Evolutionary conservation across 2,888 invertebrate genomes (phyloP).

Genomic region (Eupsilia transversa): DNA sequence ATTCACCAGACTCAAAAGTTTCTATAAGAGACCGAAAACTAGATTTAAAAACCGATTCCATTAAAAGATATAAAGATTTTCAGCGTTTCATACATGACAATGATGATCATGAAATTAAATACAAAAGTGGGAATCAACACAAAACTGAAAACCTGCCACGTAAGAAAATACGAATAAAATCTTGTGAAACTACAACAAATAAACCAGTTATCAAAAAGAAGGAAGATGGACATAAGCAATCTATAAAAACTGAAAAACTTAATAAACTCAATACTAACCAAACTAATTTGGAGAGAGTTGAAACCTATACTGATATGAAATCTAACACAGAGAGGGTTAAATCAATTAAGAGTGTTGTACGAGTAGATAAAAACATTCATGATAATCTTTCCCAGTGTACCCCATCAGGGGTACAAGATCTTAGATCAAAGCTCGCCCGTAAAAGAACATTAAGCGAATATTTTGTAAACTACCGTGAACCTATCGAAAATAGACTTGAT

Average conservation of each 20-base stretch:
- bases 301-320: slow-evolving; percentile 8
- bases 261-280: not conserved
- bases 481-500: not conserved
- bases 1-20: not conserved
- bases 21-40: not conserved
- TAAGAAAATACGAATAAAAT: slow-evolving; percentile 6
- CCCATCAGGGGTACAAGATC: slow-evolving; percentile 58
- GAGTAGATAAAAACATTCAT: slow-evolving; percentile 6
- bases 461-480: not conserved
- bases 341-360: slow-evolving; percentile 19
- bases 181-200: not conserved
- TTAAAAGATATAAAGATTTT: slow-evolving; percentile 22
- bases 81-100: slow-evolving; percentile 3
- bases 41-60: slow-evolving; percentile 8
- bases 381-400: slow-evolving; percentile 4
- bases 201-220: slow-evolving; percentile 15
- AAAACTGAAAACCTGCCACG: slow-evolving; percentile 13
- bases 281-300: slow-evolving; percentile 6
- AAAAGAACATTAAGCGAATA: slow-evolving; percentile 49
- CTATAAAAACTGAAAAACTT: slow-evolving; percentile 9
- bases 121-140: not conserved
- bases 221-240: slow-evolving; percentile 7
- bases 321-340: slow-evolving; percentile 2
- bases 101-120: slow-evolving; percentile 7
- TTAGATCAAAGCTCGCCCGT: slow-evolving; percentile 67